Percentiles rank a stretch among this genome's conserved stretches.
These are phyloP conservation scores for Falco peregrinus DNA, from an alignment of 2,797 vertebrate genomes.

Conservation along the genomic window DNA sequence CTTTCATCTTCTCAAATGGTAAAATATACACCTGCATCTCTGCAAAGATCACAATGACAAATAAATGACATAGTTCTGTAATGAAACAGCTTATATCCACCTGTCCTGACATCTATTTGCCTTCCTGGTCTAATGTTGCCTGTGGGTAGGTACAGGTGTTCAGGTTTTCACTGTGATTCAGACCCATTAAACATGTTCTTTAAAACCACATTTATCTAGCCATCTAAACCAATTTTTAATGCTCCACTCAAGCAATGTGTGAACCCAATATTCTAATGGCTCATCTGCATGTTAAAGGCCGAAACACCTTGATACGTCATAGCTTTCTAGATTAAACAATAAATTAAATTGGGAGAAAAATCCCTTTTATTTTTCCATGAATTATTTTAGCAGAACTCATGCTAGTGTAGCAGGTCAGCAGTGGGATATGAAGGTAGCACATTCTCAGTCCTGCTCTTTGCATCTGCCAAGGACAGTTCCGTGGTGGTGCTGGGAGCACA, in stretches of 20 bases:
- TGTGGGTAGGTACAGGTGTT: not conserved
- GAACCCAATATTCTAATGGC: not conserved
- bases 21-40: not conserved
- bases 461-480: not conserved
- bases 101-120: not conserved
- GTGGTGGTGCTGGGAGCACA: not conserved
- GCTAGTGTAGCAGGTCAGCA: not conserved
- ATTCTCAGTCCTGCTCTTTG: not conserved
- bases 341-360: not conserved
- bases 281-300: not conserved
- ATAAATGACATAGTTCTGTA: not conserved
- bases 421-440: not conserved
- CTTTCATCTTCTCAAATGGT: not conserved
- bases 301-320: not conserved
- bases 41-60: not conserved
- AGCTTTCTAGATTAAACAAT: not conserved
- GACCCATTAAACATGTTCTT: not conserved
- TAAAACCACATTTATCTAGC: not conserved
- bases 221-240: not conserved
- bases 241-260: not conserved
- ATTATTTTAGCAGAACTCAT: slow-evolving; percentile 22
- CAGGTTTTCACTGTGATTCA: not conserved
- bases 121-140: not conserved
- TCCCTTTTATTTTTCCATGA: not conserved
- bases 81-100: not conserved